Percentiles rank a stretch among this genome's conserved stretches.
phyloP scores from a whole-genome alignment of 2,888 invertebrate genomes.

The Diarsia brunnea region DNA sequence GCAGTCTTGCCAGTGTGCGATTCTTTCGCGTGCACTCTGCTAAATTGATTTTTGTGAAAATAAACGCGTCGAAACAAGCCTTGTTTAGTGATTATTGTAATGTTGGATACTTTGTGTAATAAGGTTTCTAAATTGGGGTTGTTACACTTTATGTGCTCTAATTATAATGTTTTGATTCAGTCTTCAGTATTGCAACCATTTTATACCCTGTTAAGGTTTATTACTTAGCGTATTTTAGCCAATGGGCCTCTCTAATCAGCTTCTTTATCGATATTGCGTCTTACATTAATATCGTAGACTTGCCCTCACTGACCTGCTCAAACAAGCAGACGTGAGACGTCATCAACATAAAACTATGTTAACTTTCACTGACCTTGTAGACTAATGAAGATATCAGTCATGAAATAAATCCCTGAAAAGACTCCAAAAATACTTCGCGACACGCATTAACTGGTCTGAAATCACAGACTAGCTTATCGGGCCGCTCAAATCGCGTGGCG shows the following conservation, averaged over 20 bases:
- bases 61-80: conserved; percentile 49
- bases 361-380: conserved; percentile 43
- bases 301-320: conserved; percentile 14
- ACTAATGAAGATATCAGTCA: conserved; percentile 75
- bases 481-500: conserved; percentile 73
- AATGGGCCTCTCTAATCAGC: background rate
- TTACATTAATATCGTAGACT: conserved; percentile 18
- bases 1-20: conserved; percentile 61
- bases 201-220: conserved; percentile 7
- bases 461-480: conserved; percentile 74
- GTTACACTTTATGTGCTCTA: conserved; percentile 41
- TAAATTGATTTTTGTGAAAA: conserved; percentile 66
- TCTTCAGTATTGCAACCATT: conserved; percentile 6
- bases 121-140: conserved; percentile 52
- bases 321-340: conserved; percentile 23
- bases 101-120: conserved; percentile 51
- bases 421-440: conserved; percentile 54
- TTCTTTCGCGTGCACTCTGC: conserved; percentile 66
- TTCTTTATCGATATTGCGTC: conserved; percentile 7
- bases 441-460: conserved; percentile 61
- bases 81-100: conserved; percentile 49
- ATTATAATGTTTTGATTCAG: conserved; percentile 35
- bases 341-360: conserved; percentile 21
- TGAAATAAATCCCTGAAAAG: conserved; percentile 53
- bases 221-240: background rate